A percentile compares a stretch with the other conserved stretches of the same genome.
Conservation (phyloP, 2,888 invertebrate genomes). For the Epinotia demarniana region DNA sequence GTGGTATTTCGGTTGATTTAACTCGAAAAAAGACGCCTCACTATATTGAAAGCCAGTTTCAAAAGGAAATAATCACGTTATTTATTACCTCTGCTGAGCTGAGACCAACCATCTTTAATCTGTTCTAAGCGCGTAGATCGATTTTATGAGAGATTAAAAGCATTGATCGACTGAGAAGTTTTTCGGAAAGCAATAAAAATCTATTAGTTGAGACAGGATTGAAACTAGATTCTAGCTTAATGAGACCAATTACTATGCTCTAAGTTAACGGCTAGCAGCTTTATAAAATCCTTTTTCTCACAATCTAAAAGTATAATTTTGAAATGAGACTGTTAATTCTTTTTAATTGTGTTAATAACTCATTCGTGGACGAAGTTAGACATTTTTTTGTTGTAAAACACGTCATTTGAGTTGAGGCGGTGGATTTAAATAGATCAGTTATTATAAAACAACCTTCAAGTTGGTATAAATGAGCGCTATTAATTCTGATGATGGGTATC, state of each 20-base stretch:
- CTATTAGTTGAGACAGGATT: slow-evolving; percentile 57
- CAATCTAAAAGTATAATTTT: slow-evolving; percentile 31
- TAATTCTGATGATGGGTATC: background rate
- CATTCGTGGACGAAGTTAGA: slow-evolving; percentile 21
- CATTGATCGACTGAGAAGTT: slow-evolving; percentile 72
- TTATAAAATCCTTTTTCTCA: slow-evolving; percentile 45
- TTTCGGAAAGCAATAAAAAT: slow-evolving; percentile 67
- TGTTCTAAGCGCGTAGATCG: slow-evolving; percentile 73
- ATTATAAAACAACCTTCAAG: background rate
- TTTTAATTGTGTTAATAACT: slow-evolving; percentile 41
- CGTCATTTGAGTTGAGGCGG: background rate
- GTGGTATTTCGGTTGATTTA: slow-evolving; percentile 68
- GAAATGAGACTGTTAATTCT: slow-evolving; percentile 36
- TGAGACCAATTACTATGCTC: slow-evolving; percentile 62
- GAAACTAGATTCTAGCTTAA: slow-evolving; percentile 62
- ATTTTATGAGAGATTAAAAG: slow-evolving; percentile 80
- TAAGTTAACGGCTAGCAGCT: slow-evolving; percentile 44
- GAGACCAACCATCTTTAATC: slow-evolving; percentile 78
- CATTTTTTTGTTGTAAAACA: slow-evolving; percentile 29
- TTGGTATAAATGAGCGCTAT: background rate
- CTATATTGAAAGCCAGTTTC: slow-evolving; percentile 70
- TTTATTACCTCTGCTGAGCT: slow-evolving; percentile 76
- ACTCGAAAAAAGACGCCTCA: slow-evolving; percentile 67
- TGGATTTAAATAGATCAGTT: slow-evolving; percentile 12
- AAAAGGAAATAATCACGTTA: slow-evolving; percentile 82